Evolutionary conservation across 1,140 invertebrate species (phyloP).

Genomic region (Coptotermes formosanus): DNA sequence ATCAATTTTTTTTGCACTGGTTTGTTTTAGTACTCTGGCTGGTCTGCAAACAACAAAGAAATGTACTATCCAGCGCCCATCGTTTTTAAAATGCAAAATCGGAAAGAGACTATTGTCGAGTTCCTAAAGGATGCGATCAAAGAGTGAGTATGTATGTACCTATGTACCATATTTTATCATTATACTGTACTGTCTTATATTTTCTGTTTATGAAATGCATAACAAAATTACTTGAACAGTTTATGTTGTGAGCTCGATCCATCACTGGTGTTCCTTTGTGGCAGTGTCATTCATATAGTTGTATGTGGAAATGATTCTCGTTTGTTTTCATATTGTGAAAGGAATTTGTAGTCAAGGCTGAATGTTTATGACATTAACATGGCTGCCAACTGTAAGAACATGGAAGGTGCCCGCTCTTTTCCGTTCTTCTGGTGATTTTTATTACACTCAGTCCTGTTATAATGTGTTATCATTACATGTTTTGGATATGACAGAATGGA

Average conservation of each 20-base stretch:
- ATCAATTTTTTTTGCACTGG: background rate
- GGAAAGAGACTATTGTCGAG: constrained; percentile 54
- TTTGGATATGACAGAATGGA: no score
- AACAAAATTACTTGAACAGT: background rate
- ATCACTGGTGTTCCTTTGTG: background rate
- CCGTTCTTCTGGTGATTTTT: no score
- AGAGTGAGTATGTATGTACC: constrained; percentile 29
- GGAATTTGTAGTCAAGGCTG: background rate
- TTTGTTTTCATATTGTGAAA: background rate
- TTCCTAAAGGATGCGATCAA: constrained; percentile 46
- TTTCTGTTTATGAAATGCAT: background rate
- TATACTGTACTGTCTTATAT: background rate
- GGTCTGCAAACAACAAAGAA: constrained; percentile 64
- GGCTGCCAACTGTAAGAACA: background rate
- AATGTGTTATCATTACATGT: no score
- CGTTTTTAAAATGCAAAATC: constrained; percentile 53
- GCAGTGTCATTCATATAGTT: background rate
- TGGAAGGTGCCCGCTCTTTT: no score
- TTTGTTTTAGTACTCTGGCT: constrained; percentile 63
- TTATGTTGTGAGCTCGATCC: background rate
- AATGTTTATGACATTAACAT: background rate
- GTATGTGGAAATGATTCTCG: background rate
- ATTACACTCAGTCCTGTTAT: no score
- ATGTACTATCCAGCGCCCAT: constrained; percentile 60
- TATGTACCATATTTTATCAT: background rate